Evolutionary conservation across 1,140 invertebrate species (phyloP).

Genomic region (Solen grandis): DNA sequence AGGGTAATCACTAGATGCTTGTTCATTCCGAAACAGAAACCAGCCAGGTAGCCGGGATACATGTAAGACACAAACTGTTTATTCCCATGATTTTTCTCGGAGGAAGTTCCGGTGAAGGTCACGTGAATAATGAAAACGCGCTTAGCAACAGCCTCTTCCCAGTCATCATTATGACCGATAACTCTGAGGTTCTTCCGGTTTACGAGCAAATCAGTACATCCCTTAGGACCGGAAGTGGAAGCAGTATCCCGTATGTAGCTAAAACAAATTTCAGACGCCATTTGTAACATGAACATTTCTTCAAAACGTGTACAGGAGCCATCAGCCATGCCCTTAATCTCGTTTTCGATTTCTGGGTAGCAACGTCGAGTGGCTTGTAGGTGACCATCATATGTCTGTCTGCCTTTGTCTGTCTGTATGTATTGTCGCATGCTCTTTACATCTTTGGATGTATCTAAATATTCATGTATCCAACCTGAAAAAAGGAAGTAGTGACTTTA

Average conservation of each 20-base stretch:
- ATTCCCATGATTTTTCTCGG: too few relatives aligned
- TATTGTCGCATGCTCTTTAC: neutral
- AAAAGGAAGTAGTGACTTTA: too few relatives aligned
- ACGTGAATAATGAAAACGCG: conserved; percentile 11
- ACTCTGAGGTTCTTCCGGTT: conserved; percentile 12
- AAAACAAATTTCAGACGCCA: conserved; percentile 23
- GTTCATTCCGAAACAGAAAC: conserved; percentile 25
- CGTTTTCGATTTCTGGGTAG: conserved; percentile 31
- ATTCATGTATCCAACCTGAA: conserved; percentile 5
- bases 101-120: neutral
- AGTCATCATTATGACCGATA: conserved; percentile 45
- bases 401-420: neutral
- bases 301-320: conserved; percentile 1
- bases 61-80: conserved; percentile 14
- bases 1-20: conserved; percentile 10
- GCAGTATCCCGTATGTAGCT: neutral
- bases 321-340: conserved; percentile 36
- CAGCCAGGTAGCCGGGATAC: conserved; percentile 28
- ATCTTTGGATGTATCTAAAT: neutral
- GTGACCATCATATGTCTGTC: neutral
- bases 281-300: conserved; percentile 10
- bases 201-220: conserved; percentile 40
- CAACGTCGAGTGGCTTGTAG: neutral
- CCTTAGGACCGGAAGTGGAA: neutral
- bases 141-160: conserved; percentile 2